Base-by-base conservation (phyloP, 2,113 vertebrate species). In the Heptranchias perlo region DNA sequence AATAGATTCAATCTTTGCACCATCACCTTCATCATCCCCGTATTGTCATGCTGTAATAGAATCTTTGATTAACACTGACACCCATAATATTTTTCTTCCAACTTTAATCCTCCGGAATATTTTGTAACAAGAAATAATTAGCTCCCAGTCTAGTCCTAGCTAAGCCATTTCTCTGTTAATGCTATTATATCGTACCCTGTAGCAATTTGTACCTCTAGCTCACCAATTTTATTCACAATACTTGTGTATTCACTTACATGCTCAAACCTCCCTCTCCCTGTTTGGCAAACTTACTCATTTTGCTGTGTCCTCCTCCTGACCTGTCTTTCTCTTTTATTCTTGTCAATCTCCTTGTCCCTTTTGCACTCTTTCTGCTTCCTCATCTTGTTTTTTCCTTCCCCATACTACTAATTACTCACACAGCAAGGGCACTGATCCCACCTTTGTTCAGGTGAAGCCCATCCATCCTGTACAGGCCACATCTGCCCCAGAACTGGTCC, bases 21-120 rank as follows among this genome's bases (percentile, higher is more conserved):
- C 14, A 82, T 82, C 16, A 14, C 14, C 14, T 44, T 44, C 44
- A 44, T 82, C 39, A 39, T 39, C 14, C n/a, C n/a, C 16, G 2
- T 39, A 39, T 39, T 78, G 78, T 23, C 16, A 16, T 21, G 39
- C 39, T 82, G 78, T 44, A 44, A 82, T 82, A 39, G 78, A 44
- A 44, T 82, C n/a, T 82, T 82, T 82, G 18, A 82, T 44, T 82
- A 82, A 82, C 44, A 44, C 39, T 82, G 39, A 44, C 78, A 82
- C 39, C 14, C 18, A 44, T 82, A 21, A 14, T 44, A 3, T 18
- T 82, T 82, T 82, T 82, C 39, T 82, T 82, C 78, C 78, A 82
- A 82, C 78, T 82, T 82, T 82, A 44, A 82, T 82, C 78, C 76
- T 82, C 76, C 78, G 44, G 16, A 82, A 44, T 82, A 82, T 82